These are phyloP conservation scores for Phyllotreta striolata DNA, from an alignment of 2,888 invertebrate species.

Conservation along the genomic window DNA sequence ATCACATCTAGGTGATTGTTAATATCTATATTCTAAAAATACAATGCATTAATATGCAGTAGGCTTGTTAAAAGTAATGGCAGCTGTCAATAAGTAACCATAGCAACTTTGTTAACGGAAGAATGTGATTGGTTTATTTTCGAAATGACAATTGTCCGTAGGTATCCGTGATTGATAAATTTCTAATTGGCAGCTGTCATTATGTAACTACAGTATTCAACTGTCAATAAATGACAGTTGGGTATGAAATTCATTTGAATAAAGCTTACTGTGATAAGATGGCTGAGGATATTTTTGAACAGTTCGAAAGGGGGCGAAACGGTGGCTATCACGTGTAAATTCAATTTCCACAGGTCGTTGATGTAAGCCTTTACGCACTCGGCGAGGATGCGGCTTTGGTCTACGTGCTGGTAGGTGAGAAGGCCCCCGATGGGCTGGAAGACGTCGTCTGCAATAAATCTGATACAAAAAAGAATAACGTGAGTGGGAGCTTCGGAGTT, in stretches of 20 bases:
- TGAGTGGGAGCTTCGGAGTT: slow-evolving; percentile 34
- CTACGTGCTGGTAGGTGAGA: slow-evolving; percentile 34
- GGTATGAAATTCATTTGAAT: neutral
- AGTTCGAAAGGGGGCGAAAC: slow-evolving; percentile 40
- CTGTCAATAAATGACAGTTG: too few species aligned
- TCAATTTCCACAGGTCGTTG: slow-evolving; percentile 41
- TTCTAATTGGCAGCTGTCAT: neutral
- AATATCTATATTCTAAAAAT: slow-evolving; percentile 34
- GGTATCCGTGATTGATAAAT: too few species aligned
- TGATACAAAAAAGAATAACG: slow-evolving; percentile 37
- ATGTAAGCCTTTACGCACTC: slow-evolving; percentile 41
- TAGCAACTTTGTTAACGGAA: neutral
- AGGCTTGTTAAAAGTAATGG: neutral
- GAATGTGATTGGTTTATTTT: neutral
- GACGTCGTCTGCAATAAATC: slow-evolving; percentile 33
- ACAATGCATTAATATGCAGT: neutral
- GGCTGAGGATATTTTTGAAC: slow-evolving; percentile 39
- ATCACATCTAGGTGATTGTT: slow-evolving; percentile 32
- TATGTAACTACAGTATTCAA: too few species aligned
- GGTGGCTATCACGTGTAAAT: slow-evolving; percentile 39
- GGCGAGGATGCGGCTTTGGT: slow-evolving; percentile 37
- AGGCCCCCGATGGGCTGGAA: slow-evolving; percentile 43
- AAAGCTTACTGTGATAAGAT: slow-evolving; percentile 38
- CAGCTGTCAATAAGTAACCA: neutral
- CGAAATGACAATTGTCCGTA: neutral